Evolutionary conservation across 23 tunicate genomes (phyloP), one percentile per base, ranked within the genome.

Genomic region (Styela plicata): DNA sequence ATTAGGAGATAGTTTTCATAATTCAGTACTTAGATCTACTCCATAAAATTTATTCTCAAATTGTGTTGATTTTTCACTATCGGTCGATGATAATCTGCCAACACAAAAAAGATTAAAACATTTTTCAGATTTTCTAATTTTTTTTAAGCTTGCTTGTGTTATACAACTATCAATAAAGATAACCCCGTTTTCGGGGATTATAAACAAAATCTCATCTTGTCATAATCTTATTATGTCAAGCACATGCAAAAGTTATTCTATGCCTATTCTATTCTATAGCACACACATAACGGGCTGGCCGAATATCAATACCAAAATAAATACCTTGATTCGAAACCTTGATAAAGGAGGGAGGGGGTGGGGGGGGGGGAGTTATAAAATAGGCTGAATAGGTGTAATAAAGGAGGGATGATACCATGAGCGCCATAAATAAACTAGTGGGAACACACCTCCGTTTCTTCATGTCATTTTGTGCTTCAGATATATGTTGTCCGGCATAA

Each of bases 401-500:
- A n/a, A n/a, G n/a, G n/a, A n/a, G n/a, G n/a, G n/a, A n/a, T n/a
- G n/a, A n/a, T n/a, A n/a, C n/a, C n/a, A n/a, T n/a, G n/a, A n/a
- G n/a, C n/a, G n/a, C n/a, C n/a, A n/a, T n/a, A n/a, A n/a, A n/a
- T n/a, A n/a, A n/a, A 13, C 57, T 44, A 13, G 7, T 44, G 57
- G 57, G 57, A 5, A 44, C 57, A 13, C 13, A 44, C 57, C 57
- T 7, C 57, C 13, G 57, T 13, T 44, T 13, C 13, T 44, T 44
- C 57, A 44, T 44, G 13, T 44, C 57, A 44, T 13, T 44, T 13
- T 44, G 57, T 44, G 7, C 57, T 44, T 7, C 57, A 44, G 57
- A 5, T 13, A 44, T 44, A 13, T 44, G 57, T 83, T 74, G 63
- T 84, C 87, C 87, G 21, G 33, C 68, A 44, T 66, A 66, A 66